These are phyloP conservation scores for Acrossocheilus wenchowensis DNA, from an alignment of 2,797 vertebrate genomes.

Conservation along the genomic window DNA sequence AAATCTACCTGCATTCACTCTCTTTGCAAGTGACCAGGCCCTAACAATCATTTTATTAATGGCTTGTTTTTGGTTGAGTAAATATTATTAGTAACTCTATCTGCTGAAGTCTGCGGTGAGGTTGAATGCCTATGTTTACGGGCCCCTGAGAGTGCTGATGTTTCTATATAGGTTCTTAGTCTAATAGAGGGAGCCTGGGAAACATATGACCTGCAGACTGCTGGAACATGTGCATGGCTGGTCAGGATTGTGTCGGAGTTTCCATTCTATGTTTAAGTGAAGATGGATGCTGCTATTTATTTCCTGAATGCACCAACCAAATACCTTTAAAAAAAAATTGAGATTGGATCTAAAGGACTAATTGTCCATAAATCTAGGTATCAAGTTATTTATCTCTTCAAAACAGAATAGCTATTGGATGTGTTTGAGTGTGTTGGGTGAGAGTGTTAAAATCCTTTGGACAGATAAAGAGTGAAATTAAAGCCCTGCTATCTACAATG, in stretches of 20 bases:
- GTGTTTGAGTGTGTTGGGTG: slow-evolving; percentile 12
- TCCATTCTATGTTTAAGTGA: slow-evolving; percentile 1
- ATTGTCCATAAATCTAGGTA: neutral
- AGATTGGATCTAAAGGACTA: slow-evolving; percentile 1
- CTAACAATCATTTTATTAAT: neutral
- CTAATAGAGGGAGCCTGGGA: neutral
- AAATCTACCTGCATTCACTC: neutral
- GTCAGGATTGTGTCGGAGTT: slow-evolving; percentile 4
- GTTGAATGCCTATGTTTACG: neutral
- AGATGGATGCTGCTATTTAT: slow-evolving; percentile 9
- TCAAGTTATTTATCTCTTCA: slow-evolving; percentile 38
- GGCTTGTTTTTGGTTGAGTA: slow-evolving; percentile 1
- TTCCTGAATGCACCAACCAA: neutral
- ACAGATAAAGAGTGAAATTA: slow-evolving; percentile 39
- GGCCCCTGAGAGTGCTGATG: neutral
- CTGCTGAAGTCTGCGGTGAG: neutral
- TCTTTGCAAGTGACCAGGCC: neutral
- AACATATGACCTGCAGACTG: neutral
- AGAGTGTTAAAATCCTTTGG: slow-evolving; percentile 13
- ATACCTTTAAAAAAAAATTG: neutral
- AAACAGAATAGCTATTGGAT: slow-evolving; percentile 5
- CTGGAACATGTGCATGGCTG: slow-evolving; percentile 29
- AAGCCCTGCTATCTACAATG: slow-evolving; percentile 6
- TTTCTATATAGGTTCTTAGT: slow-evolving; percentile 4
- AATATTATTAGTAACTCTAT: slow-evolving; percentile 16